phyloP scores from a whole-genome alignment of 2,113 vertebrate genomes.

The Pyrgilauda ruficollis region DNA sequence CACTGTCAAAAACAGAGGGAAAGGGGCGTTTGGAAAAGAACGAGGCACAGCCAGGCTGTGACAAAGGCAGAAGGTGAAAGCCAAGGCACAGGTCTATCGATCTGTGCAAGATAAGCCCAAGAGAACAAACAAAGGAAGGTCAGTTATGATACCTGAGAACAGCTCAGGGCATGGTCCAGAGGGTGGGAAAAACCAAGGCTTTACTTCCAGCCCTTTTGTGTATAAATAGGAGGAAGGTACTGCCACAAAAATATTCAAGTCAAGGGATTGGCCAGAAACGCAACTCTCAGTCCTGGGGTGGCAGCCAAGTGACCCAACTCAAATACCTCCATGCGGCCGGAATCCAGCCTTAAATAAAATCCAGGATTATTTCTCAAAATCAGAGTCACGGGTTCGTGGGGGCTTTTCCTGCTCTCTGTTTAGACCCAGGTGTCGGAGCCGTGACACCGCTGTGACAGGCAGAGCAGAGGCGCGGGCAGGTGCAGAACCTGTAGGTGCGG shows the following conservation, averaged over 20 bases:
- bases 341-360: background rate
- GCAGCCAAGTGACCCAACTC: background rate
- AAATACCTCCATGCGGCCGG: rapidly evolving
- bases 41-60: background rate
- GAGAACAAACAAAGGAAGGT: background rate
- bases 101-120: background rate
- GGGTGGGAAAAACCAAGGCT: background rate
- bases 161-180: background rate
- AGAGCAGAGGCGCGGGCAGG: background rate
- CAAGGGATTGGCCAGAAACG: background rate
- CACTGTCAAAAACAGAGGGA: rapidly evolving
- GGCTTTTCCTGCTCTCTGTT: rapidly evolving
- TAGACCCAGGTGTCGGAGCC: background rate
- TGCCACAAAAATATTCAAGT: background rate
- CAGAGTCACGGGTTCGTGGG: background rate
- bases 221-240: background rate
- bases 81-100: background rate
- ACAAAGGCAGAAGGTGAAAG: background rate
- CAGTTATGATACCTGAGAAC: background rate
- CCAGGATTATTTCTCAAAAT: background rate
- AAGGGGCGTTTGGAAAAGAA: background rate
- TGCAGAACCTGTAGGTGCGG: background rate
- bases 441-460: background rate
- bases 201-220: background rate
- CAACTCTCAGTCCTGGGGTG: rapidly evolving